Evolutionary conservation across 2,797 vertebrate genomes (phyloP).

Genomic region (Ispidina lecontei): DNA sequence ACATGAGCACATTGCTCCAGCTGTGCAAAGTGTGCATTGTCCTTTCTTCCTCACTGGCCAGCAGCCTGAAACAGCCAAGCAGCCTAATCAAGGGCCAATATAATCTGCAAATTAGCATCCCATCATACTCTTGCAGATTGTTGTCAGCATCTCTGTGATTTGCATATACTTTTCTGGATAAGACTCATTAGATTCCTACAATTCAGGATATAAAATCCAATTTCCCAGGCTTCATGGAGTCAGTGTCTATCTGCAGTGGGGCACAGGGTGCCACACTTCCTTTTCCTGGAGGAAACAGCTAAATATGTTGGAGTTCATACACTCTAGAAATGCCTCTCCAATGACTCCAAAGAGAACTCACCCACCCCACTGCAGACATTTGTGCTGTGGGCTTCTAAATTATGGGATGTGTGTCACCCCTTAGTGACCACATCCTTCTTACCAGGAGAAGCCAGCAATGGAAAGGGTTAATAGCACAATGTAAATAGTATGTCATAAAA

Average conservation of each 20-base stretch:
- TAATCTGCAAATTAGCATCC: constrained; percentile 14
- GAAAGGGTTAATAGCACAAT: neutral
- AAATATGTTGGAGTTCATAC: neutral
- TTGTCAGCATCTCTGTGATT: constrained; percentile 3
- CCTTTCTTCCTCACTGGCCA: neutral
- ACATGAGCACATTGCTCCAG: neutral
- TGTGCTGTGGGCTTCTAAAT: neutral
- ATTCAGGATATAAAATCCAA: neutral
- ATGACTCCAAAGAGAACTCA: neutral
- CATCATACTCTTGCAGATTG: neutral
- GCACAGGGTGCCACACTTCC: neutral
- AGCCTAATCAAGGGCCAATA: neutral
- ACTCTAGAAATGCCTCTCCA: neutral
- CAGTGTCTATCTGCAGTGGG: neutral
- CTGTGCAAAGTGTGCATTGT: neutral
- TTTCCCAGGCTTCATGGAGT: neutral
- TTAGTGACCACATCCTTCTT: neutral
- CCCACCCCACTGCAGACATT: neutral
- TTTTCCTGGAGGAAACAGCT: neutral
- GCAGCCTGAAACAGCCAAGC: neutral
- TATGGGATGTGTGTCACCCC: neutral
- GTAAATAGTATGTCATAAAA: neutral
- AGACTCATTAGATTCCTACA: neutral
- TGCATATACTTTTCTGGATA: constrained; percentile 11
- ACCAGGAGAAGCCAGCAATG: neutral